Conservation (phyloP, 2,888 invertebrate genomes). For the Pollenia amentaria region DNA sequence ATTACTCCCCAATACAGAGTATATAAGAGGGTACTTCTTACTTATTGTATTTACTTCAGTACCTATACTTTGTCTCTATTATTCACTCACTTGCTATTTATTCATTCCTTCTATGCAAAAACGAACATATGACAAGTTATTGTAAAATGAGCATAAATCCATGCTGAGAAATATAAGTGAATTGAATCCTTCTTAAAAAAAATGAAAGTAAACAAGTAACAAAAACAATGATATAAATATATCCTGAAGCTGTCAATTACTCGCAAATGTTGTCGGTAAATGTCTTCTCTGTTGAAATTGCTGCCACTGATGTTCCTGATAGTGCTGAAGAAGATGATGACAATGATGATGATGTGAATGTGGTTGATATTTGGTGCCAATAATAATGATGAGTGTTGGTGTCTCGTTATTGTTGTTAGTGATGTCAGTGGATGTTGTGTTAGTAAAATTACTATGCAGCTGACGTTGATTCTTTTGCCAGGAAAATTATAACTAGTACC, state of each 20-base stretch:
- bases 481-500: not conserved
- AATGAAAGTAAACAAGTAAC: slow-evolving; percentile 16
- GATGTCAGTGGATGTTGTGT: not conserved
- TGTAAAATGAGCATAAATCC: slow-evolving; percentile 27
- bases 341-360: not conserved
- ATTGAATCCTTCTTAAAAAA: not conserved
- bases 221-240: slow-evolving; percentile 17
- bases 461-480: not conserved
- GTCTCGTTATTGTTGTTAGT: not conserved
- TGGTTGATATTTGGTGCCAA: slow-evolving; percentile 32
- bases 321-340: not conserved
- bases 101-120: not conserved
- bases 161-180: slow-evolving; percentile 5
- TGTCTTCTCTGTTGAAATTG: slow-evolving; percentile 21
- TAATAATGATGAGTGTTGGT: slow-evolving; percentile 16
- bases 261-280: slow-evolving; percentile 52
- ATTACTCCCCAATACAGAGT: not conserved
- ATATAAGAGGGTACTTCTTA: not conserved
- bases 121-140: slow-evolving; percentile 39
- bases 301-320: slow-evolving; percentile 21
- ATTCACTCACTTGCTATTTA: slow-evolving; percentile 19
- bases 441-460: slow-evolving; percentile 21
- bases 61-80: slow-evolving; percentile 18
- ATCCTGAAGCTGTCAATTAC: slow-evolving; percentile 67
- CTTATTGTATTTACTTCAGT: not conserved